Conservation (phyloP, 2,797 vertebrate genomes). For the Distichodus sexfasciatus region DNA sequence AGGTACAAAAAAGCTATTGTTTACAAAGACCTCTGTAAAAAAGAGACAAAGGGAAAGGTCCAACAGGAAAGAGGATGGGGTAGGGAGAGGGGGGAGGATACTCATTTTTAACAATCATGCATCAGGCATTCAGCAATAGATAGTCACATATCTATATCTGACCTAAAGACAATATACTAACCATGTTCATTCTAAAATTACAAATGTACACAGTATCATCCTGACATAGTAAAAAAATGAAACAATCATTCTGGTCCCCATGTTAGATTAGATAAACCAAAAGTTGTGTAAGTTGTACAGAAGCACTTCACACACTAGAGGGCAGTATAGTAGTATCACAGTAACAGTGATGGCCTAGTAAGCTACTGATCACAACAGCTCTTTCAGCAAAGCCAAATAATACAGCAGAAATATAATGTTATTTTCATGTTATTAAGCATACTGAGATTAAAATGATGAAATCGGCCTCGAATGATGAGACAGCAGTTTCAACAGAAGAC, state of each 20-base stretch:
- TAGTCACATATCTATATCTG: neutral
- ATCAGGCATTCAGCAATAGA: neutral
- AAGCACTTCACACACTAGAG: slow-evolving; percentile 61
- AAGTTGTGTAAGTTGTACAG: slow-evolving; percentile 46
- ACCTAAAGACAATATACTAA: slow-evolving; percentile 21
- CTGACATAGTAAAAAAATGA: neutral
- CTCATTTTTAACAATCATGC: slow-evolving; percentile 1
- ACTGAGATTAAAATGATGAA: too few species aligned
- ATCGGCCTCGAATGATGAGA: too few species aligned
- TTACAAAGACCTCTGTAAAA: slow-evolving; percentile 50
- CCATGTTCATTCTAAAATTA: slow-evolving; percentile 17
- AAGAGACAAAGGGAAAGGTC: slow-evolving; percentile 42
- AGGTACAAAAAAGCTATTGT: slow-evolving; percentile 41
- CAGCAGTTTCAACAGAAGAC: too few species aligned
- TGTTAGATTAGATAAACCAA: slow-evolving; percentile 14
- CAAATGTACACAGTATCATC: slow-evolving; percentile 43
- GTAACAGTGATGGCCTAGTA: slow-evolving; percentile 39
- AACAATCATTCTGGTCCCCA: neutral
- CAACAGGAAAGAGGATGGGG: slow-evolving; percentile 28
- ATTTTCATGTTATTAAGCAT: too few species aligned
- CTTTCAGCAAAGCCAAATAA: too few species aligned
- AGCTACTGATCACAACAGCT: neutral
- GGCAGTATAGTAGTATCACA: slow-evolving; percentile 61
- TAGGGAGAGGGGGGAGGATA: neutral
- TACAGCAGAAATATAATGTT: too few species aligned